These are phyloP conservation scores for Triplophysa tibetana DNA, from an alignment of 2,113 vertebrate species.

Conservation along the genomic window DNA sequence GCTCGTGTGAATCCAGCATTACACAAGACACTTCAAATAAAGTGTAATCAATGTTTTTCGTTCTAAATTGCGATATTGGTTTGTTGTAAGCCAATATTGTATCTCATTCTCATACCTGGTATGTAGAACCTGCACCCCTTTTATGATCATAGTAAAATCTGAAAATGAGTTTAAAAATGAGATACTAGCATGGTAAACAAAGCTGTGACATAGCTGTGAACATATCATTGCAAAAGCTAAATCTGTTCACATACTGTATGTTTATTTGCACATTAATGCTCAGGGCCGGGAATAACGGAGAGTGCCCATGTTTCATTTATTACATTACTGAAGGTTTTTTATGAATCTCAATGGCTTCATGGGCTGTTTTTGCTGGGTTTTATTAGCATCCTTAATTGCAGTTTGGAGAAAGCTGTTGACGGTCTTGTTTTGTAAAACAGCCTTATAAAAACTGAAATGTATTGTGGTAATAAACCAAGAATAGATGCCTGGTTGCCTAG, in stretches of 20 bases:
- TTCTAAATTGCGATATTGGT: background rate
- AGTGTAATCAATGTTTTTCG: too few species aligned
- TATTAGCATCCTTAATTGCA: background rate
- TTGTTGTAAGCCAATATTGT: background rate
- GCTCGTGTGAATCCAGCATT: too few species aligned
- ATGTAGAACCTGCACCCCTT: background rate
- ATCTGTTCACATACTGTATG: background rate
- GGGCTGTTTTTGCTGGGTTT: background rate
- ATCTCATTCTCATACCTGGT: background rate
- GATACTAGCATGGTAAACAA: too few species aligned
- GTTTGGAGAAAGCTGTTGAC: background rate
- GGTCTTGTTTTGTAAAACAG: background rate
- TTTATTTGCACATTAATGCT: constrained; percentile 5
- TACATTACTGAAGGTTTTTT: background rate
- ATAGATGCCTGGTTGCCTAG: background rate
- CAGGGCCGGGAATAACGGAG: background rate
- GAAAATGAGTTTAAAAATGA: too few species aligned
- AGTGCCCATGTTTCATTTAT: background rate
- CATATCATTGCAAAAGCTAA: background rate
- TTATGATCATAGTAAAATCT: too few species aligned
- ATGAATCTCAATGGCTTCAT: background rate
- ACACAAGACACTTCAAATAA: too few species aligned
- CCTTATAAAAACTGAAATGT: background rate
- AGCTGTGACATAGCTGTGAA: background rate
- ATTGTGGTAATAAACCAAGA: background rate